Base-by-base conservation (phyloP, 1,140 invertebrate genomes). In the Cataglyphis hispanica region DNA sequence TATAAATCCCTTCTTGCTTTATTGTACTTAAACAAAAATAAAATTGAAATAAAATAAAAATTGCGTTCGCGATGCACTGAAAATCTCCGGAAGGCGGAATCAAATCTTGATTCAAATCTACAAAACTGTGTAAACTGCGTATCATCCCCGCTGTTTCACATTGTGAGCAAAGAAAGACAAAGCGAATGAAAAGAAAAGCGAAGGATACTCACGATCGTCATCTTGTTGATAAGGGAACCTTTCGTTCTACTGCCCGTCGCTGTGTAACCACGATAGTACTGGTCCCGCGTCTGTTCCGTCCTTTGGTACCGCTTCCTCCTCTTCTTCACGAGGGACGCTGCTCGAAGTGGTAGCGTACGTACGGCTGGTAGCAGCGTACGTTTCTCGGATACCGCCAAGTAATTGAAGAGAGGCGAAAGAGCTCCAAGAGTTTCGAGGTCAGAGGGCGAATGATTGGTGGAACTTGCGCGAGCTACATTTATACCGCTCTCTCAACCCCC, bases 391-490 rank as follows among this genome's bases (percentile, higher is more conserved):
- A 86, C 87, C 75, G 75, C 74, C 81, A 53, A 34, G 56, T 3
- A 56, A 34, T 11, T 7, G 25, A 37, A 31, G n/a, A 64, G 63
- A 69, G 34, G 37, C 19, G 37, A 77, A 63, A 85, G 84, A 92
- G 61, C 78, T 92, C 84, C 56, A 88, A 43, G 91, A 90, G 75
- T 91, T 92, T 93, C 90, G 89, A 91, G 90, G 91, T 93, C 92
- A 93, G 87, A 93, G 91, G 89, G 91, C 90, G 92, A 93, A 85
- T 93, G 93, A 93, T 93, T 93, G 92, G 91, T 90, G 87, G 92
- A 93, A 93, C 92, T 93, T 91, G 93, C 93, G 93, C 92, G 89
- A 58, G 87, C 89, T 84, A 92, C 89, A 93, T 93, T 93, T 93
- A 93, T 93, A 93, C 89, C 77, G 72, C 61, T 37, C 40, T 43